Percentiles rank a stretch among this genome's conserved stretches.
Evolutionary conservation across 2,888 invertebrate species (phyloP).

Genomic region (Pachycephus smyrnensis): DNA sequence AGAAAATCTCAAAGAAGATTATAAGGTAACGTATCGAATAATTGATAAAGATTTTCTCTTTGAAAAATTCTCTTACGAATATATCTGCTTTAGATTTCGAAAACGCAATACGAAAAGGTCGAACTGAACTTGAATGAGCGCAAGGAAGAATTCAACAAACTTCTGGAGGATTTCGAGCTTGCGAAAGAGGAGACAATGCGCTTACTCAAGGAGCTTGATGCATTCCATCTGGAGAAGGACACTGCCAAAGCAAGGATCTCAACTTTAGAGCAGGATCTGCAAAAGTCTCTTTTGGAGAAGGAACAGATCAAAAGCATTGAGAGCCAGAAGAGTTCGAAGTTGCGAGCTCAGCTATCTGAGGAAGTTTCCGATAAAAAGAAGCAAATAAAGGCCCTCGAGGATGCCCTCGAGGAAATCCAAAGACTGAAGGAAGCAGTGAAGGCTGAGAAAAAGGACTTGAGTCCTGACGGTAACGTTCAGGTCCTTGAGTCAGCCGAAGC

Average conservation of each 20-base stretch:
- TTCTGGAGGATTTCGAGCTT: conserved; percentile 39
- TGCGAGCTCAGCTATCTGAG: conserved; percentile 46
- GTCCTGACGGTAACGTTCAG: not conserved
- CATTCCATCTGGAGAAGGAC: conserved; percentile 46
- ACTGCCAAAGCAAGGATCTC: conserved; percentile 46
- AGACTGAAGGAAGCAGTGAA: conserved; percentile 53
- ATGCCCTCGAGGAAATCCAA: conserved; percentile 51
- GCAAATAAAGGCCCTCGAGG: conserved; percentile 45
- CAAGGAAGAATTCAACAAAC: conserved; percentile 33
- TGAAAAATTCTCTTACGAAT: not conserved
- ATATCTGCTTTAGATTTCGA: conserved; percentile 38
- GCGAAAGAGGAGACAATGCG: conserved; percentile 47
- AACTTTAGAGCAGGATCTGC: conserved; percentile 49
- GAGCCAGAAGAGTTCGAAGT: conserved; percentile 38
- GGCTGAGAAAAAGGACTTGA: conserved; percentile 30
- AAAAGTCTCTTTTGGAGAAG: conserved; percentile 36
- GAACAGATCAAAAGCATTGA: conserved; percentile 41
- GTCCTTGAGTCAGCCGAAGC: not conserved
- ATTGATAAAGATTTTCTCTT: not conserved
- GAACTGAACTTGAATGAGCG: conserved; percentile 40
- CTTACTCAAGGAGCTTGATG: conserved; percentile 47
- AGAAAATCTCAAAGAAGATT: conserved; percentile 46
- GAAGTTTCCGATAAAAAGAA: conserved; percentile 48
- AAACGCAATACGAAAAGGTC: conserved; percentile 34
- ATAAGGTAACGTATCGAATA: conserved; percentile 40